Conservation (phyloP, 2,888 invertebrate species). For the Xestobium rufovillosum region DNA sequence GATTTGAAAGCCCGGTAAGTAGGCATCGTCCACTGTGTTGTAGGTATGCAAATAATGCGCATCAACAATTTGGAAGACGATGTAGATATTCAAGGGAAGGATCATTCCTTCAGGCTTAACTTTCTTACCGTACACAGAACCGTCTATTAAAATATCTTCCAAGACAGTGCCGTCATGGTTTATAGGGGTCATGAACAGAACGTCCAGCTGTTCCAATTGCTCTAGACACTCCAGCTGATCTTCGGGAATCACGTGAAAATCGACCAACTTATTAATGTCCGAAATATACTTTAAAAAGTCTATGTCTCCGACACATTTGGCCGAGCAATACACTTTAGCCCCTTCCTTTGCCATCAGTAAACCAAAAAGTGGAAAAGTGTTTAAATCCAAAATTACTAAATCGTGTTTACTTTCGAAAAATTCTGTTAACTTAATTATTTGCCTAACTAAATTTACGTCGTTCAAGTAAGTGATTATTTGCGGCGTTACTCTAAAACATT, state of each 20-base stretch:
- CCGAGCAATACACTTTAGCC: constrained; percentile 44
- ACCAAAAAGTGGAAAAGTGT: constrained; percentile 57
- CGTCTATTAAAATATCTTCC: constrained; percentile 38
- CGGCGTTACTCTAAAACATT: constrained; percentile 31
- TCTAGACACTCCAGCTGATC: constrained; percentile 10
- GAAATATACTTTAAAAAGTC: constrained; percentile 44
- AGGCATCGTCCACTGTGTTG: constrained; percentile 50
- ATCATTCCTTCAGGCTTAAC: constrained; percentile 29
- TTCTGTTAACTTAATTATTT: constrained; percentile 23
- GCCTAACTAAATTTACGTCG: constrained; percentile 35
- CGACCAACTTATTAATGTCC: constrained; percentile 41
- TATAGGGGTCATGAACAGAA: constrained; percentile 49
- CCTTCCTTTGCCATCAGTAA: constrained; percentile 50
- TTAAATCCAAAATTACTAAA: constrained; percentile 49
- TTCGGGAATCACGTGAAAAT: constrained; percentile 18
- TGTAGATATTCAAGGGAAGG: constrained; percentile 45
- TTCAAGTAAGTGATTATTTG: constrained; percentile 35
- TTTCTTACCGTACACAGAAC: constrained; percentile 34
- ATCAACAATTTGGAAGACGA: constrained; percentile 53
- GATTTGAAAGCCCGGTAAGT: constrained; percentile 49
- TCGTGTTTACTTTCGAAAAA: constrained; percentile 39
- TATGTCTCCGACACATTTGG: constrained; percentile 39
- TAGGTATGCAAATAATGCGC: constrained; percentile 53
- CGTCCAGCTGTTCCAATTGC: constrained; percentile 43
- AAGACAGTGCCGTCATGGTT: constrained; percentile 51